These are phyloP conservation scores for Maniola jurtina DNA, from an alignment of 1,140 invertebrate species.

Conservation along the genomic window DNA sequence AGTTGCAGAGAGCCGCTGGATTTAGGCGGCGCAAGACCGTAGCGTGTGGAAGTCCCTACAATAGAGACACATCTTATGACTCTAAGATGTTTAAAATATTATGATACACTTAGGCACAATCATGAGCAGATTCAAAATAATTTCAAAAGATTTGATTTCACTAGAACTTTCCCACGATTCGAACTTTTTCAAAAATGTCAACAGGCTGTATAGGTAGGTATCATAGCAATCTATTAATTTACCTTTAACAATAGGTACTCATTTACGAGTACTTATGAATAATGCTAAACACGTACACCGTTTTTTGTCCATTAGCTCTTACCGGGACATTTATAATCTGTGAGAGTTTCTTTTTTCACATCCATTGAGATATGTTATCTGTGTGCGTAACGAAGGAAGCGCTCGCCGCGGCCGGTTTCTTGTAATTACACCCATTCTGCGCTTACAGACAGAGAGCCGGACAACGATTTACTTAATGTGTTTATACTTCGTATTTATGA, in stretches of 20 bases:
- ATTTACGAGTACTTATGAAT: not conserved
- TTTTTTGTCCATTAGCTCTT: slow-evolving; percentile 23
- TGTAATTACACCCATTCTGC: slow-evolving; percentile 37
- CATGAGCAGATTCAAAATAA: too few relatives aligned
- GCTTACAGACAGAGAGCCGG: not conserved
- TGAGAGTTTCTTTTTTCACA: slow-evolving; percentile 37
- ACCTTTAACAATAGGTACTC: not conserved
- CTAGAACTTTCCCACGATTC: too few relatives aligned
- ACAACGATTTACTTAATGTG: not conserved
- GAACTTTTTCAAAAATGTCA: too few relatives aligned
- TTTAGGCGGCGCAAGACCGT: too few relatives aligned
- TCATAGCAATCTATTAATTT: not conserved
- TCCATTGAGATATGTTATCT: slow-evolving; percentile 37
- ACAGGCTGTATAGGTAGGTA: too few relatives aligned
- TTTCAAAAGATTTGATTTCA: too few relatives aligned
- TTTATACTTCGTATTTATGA: not conserved
- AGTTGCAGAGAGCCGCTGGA: too few relatives aligned
- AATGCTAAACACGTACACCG: slow-evolving; percentile 12
- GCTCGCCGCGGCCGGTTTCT: slow-evolving; percentile 33
- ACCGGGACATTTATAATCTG: slow-evolving; percentile 27
- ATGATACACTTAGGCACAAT: too few relatives aligned
- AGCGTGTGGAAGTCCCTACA: too few relatives aligned
- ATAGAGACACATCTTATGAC: too few relatives aligned
- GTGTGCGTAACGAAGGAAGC: slow-evolving; percentile 38
- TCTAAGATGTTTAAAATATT: too few relatives aligned